These are phyloP conservation scores for Hucho hucho DNA, from an alignment of 2,113 vertebrate species.

Conservation along the genomic window DNA sequence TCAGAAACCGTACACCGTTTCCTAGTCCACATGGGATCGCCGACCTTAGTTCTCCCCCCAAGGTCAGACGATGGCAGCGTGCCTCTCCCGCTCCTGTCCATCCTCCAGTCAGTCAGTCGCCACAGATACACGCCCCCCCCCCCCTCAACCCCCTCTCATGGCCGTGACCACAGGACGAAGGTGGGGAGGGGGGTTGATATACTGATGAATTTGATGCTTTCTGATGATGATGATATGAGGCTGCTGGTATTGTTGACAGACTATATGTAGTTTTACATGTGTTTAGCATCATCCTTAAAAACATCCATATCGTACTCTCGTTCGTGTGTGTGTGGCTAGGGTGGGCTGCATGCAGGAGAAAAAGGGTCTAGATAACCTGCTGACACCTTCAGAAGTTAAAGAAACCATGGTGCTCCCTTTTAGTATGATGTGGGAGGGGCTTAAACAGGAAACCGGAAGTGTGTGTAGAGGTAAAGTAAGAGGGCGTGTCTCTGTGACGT, in stretches of 20 bases:
- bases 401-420: too few species aligned
- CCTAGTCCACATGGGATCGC: constrained; percentile 68
- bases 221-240: constrained; percentile 39
- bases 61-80: constrained; percentile 81
- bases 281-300: neutral
- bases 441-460: constrained; percentile 39
- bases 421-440: too few species aligned
- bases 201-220: neutral
- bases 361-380: constrained; percentile 44
- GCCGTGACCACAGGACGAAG: constrained; percentile 19
- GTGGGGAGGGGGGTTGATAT: constrained; percentile 41
- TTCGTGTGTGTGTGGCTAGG: constrained; percentile 35
- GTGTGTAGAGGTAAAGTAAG: constrained; percentile 75
- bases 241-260: neutral
- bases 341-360: constrained; percentile 64
- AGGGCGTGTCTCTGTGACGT: constrained; percentile 85
- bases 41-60: constrained; percentile 60
- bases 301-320: too few species aligned
- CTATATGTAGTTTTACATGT: neutral
- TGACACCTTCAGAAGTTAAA: constrained; percentile 6
- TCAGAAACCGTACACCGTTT: too few species aligned
- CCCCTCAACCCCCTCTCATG: constrained; percentile 1
- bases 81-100: constrained; percentile 82
- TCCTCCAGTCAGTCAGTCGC: constrained; percentile 69
- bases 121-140: constrained; percentile 74